Conservation (phyloP, 1,140 invertebrate genomes). For the Heliconius nattereri region DNA sequence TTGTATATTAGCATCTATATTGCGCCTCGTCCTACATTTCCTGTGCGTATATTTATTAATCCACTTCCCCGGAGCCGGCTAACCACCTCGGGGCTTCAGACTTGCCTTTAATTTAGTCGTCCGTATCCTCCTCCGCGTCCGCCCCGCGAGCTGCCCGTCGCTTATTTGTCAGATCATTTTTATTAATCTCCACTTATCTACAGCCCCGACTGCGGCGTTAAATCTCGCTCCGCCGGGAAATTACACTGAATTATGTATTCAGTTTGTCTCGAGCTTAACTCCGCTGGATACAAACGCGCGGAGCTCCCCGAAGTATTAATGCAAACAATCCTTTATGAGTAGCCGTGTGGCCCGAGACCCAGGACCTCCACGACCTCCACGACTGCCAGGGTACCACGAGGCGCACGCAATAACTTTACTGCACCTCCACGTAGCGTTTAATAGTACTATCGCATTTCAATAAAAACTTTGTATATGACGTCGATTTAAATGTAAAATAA, state of each 20-base stretch:
- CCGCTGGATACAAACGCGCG: conserved; percentile 16
- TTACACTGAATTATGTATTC: conserved; percentile 37
- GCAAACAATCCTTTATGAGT: conserved; percentile 24
- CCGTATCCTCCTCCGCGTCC: conserved; percentile 17
- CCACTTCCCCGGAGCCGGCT: neutral
- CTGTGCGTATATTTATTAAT: conserved; percentile 1
- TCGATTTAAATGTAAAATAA: neutral
- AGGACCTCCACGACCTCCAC: neutral
- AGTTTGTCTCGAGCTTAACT: conserved; percentile 22
- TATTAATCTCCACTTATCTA: conserved; percentile 41
- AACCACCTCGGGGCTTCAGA: conserved; percentile 20
- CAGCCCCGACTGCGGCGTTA: conserved; percentile 18
- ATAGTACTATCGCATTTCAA: neutral
- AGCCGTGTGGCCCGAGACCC: neutral
- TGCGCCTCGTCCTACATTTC: neutral
- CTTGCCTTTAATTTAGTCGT: conserved; percentile 32
- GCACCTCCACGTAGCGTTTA: neutral
- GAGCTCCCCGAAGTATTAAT: conserved; percentile 16
- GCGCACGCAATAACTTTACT: neutral
- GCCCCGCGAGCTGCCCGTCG: conserved; percentile 37
- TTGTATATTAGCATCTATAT: no score
- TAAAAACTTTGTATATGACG: neutral
- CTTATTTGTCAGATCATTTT: conserved; percentile 37
- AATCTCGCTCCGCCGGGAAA: conserved; percentile 36
- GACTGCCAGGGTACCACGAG: neutral